Base-by-base conservation (phyloP, 1,140 invertebrate species). In the Calosoma granatense region DNA sequence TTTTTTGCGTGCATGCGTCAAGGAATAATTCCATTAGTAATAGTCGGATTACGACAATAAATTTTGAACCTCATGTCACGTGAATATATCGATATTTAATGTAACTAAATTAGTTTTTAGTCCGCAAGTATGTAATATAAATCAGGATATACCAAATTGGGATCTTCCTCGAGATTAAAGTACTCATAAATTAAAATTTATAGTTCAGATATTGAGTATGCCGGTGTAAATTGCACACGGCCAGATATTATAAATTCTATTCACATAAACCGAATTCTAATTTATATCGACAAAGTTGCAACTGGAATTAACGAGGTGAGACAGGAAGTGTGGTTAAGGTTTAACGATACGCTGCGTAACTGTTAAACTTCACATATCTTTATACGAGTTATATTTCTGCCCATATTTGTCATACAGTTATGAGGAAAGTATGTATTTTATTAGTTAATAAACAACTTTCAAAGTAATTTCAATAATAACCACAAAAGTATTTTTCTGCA, bases 71-170 rank as follows among this genome's bases (percentile, higher is more conserved):
- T 47, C 4, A 17, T 47, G 41, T 47, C 41, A 6, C 3, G 3
- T 47, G 41, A 17, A 47, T 47, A 47, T 47, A 47, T 47, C 41
- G 41, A 47, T 47, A 47, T 47, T 47, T 47, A 47, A 47, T 47
- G 15, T 47, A 47, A 47, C 41, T 47, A 47, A 47, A 47, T 47
- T 47, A 47, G 41, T 47, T 47, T 47, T 47, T 47, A 17, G 41
- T 12, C 41, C 41, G 15, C 17, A 47, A 47, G 41, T 47, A 17
- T 47, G 41, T 47, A 4, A 47, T 12, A 47, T 47, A 47, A 47
- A 47, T 47, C 41, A 47, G 41, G 41, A 47, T 47, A 17, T 47
- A 11, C 41, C 15, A 47, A 47, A 47, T 47, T 47, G 41, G 41
- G 41, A 47, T 47, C 41, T 47, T 47, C 41, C 9, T 17, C 9